Evolutionary conservation across 37 sponge, comb jelly and placozoan species (phyloP), one percentile per base, ranked within the genome.

Genomic region (Halichondria panicea): DNA sequence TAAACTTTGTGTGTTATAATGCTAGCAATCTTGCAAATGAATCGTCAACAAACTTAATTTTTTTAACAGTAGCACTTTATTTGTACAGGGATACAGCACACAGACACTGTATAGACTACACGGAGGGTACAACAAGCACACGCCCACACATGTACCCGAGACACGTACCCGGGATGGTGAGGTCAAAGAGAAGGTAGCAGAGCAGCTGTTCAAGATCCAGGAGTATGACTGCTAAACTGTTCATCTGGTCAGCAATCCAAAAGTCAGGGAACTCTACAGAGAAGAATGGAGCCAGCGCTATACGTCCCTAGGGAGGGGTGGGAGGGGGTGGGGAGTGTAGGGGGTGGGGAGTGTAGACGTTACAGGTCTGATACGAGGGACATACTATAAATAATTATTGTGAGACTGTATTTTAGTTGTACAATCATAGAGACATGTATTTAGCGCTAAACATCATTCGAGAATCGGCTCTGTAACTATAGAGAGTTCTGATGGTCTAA

Each of bases 191-290:
- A 62, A 84, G 70, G 75, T 76, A 96, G 79, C 97, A 93, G 55
- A 71, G 24, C 56, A 85, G 82, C 46, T 56, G 90, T 73, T 93
- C 80, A n/a, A 92, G 30, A 59, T 96, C 97, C 59, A 93, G 68
- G 27, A 96, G 39, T n/a, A 87, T 78, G 27, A 85, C 80, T 32
- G 75, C 75, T 24, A 96, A 53, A 52, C 93, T 93, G 86, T 87
- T 96, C 74, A 92, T 57, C 73, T 96, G 97, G 68, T 96, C 97
- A 27, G 97, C 97, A 28, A 96, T 76, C 87, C 94, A 96, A 70
- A 93, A 96, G 68, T 93, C 96, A 31, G 93, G 77, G 77, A 96
- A 96, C 60, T 75, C 66, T 30, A 93, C 97, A n/a, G 15, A 19
- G 75, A 78, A 83, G 22, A 87, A 81, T 1, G 93, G 93, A 75